Conservation (phyloP, 2,888 invertebrate species). For the Sisyra terminalis region DNA sequence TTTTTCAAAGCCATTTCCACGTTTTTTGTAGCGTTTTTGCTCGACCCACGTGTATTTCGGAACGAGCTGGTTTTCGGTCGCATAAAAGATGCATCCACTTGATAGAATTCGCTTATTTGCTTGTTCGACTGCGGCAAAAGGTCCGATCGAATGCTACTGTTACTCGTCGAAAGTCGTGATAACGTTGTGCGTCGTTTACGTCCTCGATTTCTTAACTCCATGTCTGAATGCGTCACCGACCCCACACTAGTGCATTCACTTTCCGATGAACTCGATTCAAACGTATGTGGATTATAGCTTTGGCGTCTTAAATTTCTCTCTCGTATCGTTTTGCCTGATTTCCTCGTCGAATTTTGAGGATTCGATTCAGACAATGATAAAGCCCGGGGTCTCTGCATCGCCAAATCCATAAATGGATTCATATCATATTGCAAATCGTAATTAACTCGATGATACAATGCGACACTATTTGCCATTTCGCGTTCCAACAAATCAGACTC, state of each 20-base stretch:
- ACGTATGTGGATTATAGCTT: conserved; percentile 38
- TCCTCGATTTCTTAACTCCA: conserved; percentile 21
- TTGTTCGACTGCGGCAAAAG: conserved; percentile 18
- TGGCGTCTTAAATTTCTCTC: conserved; percentile 35
- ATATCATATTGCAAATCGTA: conserved; percentile 4
- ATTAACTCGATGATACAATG: background rate
- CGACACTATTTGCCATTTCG: conserved; percentile 2
- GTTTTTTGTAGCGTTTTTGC: conserved; percentile 13
- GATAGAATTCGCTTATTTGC: conserved; percentile 4
- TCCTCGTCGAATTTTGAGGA: conserved; percentile 20
- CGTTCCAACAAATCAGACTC: background rate
- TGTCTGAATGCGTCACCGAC: conserved; percentile 21
- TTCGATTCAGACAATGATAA: conserved; percentile 32
- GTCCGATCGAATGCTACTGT: conserved; percentile 26
- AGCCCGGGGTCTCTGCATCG: conserved; percentile 25
- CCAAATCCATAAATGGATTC: conserved; percentile 10
- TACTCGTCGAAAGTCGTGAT: conserved; percentile 23
- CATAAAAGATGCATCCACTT: conserved; percentile 4
- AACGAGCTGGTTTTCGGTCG: background rate
- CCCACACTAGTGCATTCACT: conserved; percentile 29
- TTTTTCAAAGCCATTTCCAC: conserved; percentile 8
- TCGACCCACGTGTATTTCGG: conserved; percentile 1
- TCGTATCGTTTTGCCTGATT: conserved; percentile 28
- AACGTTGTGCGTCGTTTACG: conserved; percentile 20
- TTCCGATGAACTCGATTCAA: conserved; percentile 33